Evolutionary conservation across 2,797 vertebrate genomes (phyloP), one percentile per base, ranked within the genome.

Genomic region (Cheirogaleus major): DNA sequence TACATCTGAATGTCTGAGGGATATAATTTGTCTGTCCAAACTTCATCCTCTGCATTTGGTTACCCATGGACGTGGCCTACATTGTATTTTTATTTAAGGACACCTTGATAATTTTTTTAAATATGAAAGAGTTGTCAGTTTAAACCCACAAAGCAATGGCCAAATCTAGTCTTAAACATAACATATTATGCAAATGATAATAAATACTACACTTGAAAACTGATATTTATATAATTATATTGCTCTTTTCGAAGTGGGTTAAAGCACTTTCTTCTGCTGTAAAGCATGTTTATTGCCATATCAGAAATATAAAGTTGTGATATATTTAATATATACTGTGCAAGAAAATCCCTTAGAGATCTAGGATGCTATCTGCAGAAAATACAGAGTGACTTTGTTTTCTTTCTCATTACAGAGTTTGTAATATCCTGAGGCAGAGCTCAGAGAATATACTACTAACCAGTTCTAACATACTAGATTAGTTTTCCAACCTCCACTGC

Each of bases 61-160:
- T 84, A 27, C 38, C 84, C 41, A 9, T 2, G 50, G 45, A 10
- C 32, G 87, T 76, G 43, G 25, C 15, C 57, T 87, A 32, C 11
- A 23, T 25, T 55, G 32, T 23, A n/a, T 10, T 65, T 86, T 11
- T 13, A 61, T 18, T 69, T 38, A 83, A 89, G n/a, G 30, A 69
- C 38, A 91, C 2, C 4, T 89, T 95, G 82, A 50, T 67, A 79
- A 80, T 45, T 69, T 89, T 5, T 69, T 79, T 82, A 87, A 76
- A 86, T 90, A 84, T 61, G 22, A 87, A 94, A 84, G 20, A 52
- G 11, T 22, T 79, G 23, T 61, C n/a, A 52, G 92, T 95, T 93
- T 92, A 59, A 87, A 73, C 7, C 22, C 15, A 73, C n/a, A 87
- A 55, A 69, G 13, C 7, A 65, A 1, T 75, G 10, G 18, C n/a